These are phyloP conservation scores for Lepidurus couesii DNA, from an alignment of 1,140 invertebrate genomes.

Conservation along the genomic window DNA sequence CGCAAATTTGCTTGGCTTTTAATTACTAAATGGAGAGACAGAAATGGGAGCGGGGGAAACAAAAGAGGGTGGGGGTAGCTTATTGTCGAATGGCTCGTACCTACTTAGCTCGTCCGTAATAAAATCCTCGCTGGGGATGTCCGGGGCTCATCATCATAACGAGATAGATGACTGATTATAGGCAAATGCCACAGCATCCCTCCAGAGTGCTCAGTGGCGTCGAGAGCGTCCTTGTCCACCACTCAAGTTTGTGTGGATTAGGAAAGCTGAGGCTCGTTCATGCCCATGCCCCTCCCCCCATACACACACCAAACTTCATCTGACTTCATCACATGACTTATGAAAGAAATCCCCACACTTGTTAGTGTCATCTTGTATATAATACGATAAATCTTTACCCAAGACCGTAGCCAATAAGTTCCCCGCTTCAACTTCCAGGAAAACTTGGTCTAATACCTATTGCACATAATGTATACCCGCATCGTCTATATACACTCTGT, in stretches of 20 bases:
- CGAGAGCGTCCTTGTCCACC: constrained; percentile 15
- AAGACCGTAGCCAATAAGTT: background rate
- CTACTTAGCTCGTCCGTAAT: background rate
- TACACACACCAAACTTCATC: background rate
- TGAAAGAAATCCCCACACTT: background rate
- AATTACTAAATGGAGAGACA: background rate
- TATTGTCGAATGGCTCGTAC: background rate
- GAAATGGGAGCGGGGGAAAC: too few species aligned
- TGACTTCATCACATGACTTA: background rate
- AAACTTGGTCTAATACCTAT: background rate
- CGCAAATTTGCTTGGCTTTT: background rate
- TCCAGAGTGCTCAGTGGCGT: constrained; percentile 4
- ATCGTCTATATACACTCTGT: background rate
- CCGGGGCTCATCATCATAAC: constrained; percentile 10
- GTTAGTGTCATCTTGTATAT: background rate
- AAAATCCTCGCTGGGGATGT: background rate
- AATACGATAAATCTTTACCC: background rate
- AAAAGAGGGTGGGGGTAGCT: background rate
- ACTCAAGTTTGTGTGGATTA: constrained; percentile 15
- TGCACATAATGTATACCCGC: background rate
- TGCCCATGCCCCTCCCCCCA: background rate
- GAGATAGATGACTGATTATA: constrained; percentile 7
- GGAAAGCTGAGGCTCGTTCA: constrained; percentile 1
- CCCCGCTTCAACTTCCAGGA: background rate
- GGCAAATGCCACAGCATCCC: constrained; percentile 11